Percentiles rank a stretch among this genome's conserved stretches.
phyloP scores from a whole-genome alignment of 1,140 invertebrate genomes.

The Temnothorax longispinosus region DNA sequence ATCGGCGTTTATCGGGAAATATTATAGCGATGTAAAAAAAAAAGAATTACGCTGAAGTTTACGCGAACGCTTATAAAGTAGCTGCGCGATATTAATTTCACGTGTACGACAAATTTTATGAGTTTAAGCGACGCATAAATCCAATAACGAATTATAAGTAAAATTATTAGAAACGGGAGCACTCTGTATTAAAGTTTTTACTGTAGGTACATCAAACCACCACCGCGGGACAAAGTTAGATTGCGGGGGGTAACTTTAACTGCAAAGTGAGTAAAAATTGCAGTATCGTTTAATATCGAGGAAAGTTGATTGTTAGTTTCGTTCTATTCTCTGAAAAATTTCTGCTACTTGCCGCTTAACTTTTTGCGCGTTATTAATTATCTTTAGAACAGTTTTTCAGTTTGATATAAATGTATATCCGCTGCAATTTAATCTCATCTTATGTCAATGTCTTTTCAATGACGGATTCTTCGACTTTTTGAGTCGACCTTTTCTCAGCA shows the following conservation, averaged over 20 bases:
- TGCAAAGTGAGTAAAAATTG: conserved; percentile 20
- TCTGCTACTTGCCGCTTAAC: conserved; percentile 17
- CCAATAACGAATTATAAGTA: conserved; percentile 10
- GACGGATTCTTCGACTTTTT: conserved; percentile 6
- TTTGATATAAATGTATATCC: not conserved
- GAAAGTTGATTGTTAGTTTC: conserved; percentile 21
- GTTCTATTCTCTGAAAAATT: not conserved
- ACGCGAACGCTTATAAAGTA: not conserved
- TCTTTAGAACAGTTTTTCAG: conserved; percentile 3
- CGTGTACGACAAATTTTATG: conserved; percentile 33
- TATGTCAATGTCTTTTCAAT: not conserved
- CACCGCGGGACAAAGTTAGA: not conserved
- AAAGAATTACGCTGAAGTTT: not conserved
- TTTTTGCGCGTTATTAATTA: not conserved
- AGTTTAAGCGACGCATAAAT: conserved; percentile 15
- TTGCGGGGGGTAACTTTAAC: conserved; percentile 20
- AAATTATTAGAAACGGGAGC: conserved; percentile 8
- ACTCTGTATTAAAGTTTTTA: conserved; percentile 36
- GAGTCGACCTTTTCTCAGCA: conserved; percentile 3
- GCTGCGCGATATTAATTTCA: conserved; percentile 16
- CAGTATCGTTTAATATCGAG: conserved; percentile 17
- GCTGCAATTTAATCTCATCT: not conserved
- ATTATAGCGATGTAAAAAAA: not conserved
- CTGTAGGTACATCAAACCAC: not conserved
- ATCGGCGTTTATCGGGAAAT: not conserved